Percentiles rank a stretch among this genome's conserved stretches.
Evolutionary conservation across 2,888 invertebrate species (phyloP).

Genomic region (Drosophila testacea): DNA sequence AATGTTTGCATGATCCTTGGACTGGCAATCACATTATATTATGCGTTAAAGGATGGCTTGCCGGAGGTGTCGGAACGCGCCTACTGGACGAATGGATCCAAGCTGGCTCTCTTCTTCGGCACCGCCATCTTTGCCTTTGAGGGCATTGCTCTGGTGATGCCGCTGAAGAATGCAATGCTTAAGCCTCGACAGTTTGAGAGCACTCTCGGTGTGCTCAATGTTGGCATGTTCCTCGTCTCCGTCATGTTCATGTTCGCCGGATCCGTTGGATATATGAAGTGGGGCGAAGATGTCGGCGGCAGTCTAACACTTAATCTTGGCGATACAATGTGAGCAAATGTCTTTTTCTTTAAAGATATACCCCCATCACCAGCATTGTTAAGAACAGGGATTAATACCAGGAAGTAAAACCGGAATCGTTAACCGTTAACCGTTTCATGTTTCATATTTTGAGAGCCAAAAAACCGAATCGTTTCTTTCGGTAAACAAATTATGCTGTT

Average conservation of each 20-base stretch:
- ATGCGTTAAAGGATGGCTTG: conserved; percentile 92
- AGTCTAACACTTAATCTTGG: conserved; percentile 96
- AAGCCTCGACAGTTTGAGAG: conserved; percentile 91
- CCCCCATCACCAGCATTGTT: too few relatives aligned
- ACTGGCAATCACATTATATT: conserved; percentile 94
- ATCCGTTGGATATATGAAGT: conserved; percentile 94
- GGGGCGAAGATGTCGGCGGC: conserved; percentile 92
- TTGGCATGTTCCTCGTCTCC: conserved; percentile 92
- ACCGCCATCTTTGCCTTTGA: conserved; percentile 98
- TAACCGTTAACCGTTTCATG: too few relatives aligned
- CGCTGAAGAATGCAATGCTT: conserved; percentile 96
- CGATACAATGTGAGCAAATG: conserved; percentile 75
- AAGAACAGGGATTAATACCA: too few relatives aligned
- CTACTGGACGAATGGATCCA: conserved; percentile 87
- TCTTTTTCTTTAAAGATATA: background rate
- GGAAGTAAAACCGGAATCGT: too few relatives aligned
- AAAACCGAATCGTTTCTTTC: too few relatives aligned
- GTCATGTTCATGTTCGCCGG: conserved; percentile 92
- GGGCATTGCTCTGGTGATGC: conserved; percentile 97
- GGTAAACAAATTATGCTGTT: too few relatives aligned
- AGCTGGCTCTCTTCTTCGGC: conserved; percentile 96
- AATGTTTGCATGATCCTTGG: conserved; percentile 94
- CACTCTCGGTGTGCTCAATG: conserved; percentile 93
- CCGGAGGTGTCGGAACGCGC: conserved; percentile 87
- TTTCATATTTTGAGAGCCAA: too few relatives aligned